Percentiles rank a stretch among this genome's conserved stretches.
These are phyloP conservation scores for Battus philenor DNA, from an alignment of 1,140 invertebrate genomes.

Conservation along the genomic window DNA sequence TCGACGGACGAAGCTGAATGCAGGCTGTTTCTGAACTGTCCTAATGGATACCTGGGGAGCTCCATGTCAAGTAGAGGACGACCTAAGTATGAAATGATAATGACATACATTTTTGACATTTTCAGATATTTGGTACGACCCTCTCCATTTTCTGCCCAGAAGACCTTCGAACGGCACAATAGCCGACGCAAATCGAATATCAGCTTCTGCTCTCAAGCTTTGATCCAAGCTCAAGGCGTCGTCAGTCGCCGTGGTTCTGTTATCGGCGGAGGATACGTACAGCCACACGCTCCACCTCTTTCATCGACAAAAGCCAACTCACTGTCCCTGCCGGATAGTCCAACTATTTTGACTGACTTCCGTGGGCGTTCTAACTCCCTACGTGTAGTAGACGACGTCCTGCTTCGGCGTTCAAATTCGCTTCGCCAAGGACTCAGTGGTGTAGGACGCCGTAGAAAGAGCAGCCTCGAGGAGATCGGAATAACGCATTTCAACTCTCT, in stretches of 20 bases:
- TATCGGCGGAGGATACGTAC: slow-evolving; percentile 78
- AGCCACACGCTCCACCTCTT: slow-evolving; percentile 84
- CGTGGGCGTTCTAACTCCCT: slow-evolving; percentile 90
- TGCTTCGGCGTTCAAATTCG: slow-evolving; percentile 88
- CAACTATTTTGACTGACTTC: slow-evolving; percentile 84
- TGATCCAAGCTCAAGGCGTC: slow-evolving; percentile 78
- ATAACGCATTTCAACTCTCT: slow-evolving; percentile 83
- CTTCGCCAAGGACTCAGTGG: slow-evolving; percentile 84
- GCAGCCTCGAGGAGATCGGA: slow-evolving; percentile 90
- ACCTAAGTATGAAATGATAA: too few relatives aligned
- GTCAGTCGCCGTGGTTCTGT: slow-evolving; percentile 77
- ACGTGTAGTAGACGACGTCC: slow-evolving; percentile 88
- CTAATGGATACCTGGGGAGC: too few relatives aligned
- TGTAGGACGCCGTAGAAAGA: slow-evolving; percentile 80
- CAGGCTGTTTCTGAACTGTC: too few relatives aligned
- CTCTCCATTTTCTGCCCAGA: slow-evolving; percentile 94
- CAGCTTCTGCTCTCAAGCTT: slow-evolving; percentile 88
- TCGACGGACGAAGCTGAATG: too few relatives aligned
- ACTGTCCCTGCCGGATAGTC: slow-evolving; percentile 90
- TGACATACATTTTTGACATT: too few relatives aligned
- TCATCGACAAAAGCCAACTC: slow-evolving; percentile 91
- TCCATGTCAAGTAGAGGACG: too few relatives aligned
- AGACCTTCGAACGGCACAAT: slow-evolving; percentile 94
- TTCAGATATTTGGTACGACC: slow-evolving; percentile 90
- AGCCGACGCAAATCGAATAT: slow-evolving; percentile 93